Conservation (phyloP, 1,140 invertebrate genomes). For the Drosophila sp. region DNA sequence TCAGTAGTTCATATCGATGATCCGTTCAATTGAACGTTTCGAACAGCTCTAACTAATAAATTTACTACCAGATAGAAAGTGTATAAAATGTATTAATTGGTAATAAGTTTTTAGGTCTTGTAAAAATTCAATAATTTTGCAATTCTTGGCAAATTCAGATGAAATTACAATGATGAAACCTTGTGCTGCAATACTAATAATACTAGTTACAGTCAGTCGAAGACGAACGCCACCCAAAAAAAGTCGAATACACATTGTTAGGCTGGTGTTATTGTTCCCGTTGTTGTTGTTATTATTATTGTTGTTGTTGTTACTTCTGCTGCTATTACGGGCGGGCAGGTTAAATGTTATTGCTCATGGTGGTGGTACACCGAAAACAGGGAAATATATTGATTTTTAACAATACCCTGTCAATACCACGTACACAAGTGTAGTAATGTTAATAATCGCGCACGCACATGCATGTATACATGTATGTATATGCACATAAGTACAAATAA, state of each 20-base stretch:
- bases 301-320: not conserved
- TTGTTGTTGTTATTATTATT: not conserved
- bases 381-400: conserved; percentile 77
- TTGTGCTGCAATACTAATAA: not conserved
- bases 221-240: conserved; percentile 9
- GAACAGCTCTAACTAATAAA: too few relatives aligned
- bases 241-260: conserved; percentile 43
- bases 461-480: conserved; percentile 9
- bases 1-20: too few relatives aligned
- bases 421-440: conserved; percentile 22
- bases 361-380: conserved; percentile 33
- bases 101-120: too few relatives aligned
- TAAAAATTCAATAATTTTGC: not conserved
- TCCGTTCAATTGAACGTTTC: too few relatives aligned
- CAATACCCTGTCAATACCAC: conserved; percentile 57
- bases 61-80: too few relatives aligned
- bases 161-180: not conserved
- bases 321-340: too few relatives aligned
- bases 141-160: not conserved
- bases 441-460: conserved; percentile 16
- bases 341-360: too few relatives aligned
- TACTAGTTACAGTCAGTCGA: not conserved
- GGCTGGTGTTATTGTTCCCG: conserved; percentile 27
- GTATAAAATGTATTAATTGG: too few relatives aligned
- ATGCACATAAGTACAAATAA: too few relatives aligned